Evolutionary conservation across 1,140 invertebrate genomes (phyloP), one percentile per base, ranked within the genome.

Genomic region (Habropoda laboriosa): DNA sequence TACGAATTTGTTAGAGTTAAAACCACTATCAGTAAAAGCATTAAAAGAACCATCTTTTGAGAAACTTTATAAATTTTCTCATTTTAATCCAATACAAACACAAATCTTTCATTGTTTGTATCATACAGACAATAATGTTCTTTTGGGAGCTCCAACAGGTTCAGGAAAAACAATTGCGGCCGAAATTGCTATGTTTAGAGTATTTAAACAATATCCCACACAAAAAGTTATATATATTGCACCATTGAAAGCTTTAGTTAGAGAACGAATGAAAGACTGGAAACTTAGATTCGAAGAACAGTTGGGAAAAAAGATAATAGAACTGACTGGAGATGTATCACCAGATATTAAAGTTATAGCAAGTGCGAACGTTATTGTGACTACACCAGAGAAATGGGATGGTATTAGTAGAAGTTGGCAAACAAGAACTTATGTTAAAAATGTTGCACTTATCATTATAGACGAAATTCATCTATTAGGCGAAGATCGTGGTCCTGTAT

Each of bases 331-430:
- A 85, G 99, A 99, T 93, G 96, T 99, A 2, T 97, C 98, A 0
- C 99, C 99, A 0, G 98, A 99, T 92, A 96, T 97, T 64, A 94
- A 95, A 85, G 96, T 98, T 0, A 98, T 99, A 74, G 94, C 95
- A 0, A 94, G 92, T 64, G 96, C 99, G 0, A 96, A 98, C 89
- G 96, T 99, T 1, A 99, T 99, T 83, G 98, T 99, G 0, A 99
- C 99, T 3, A 99, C 99, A 0, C 99, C 99, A 0, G 99, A 99
- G 93, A 99, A 99, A 92, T 99, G 99, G 99, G 99, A 99, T 91
- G 99, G 98, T 79, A 98, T 99, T 73, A 99, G 98, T 91, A 95
- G 99, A 82, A 98, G 97, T 77, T 99, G 99, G 98, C 98, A 99
- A 87, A 99, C 97, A 0, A 95, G 99, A 82, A 96, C 96, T 92